Evolutionary conservation across 2,888 invertebrate genomes (phyloP).

Genomic region (Aporophyla lueneburgensis): DNA sequence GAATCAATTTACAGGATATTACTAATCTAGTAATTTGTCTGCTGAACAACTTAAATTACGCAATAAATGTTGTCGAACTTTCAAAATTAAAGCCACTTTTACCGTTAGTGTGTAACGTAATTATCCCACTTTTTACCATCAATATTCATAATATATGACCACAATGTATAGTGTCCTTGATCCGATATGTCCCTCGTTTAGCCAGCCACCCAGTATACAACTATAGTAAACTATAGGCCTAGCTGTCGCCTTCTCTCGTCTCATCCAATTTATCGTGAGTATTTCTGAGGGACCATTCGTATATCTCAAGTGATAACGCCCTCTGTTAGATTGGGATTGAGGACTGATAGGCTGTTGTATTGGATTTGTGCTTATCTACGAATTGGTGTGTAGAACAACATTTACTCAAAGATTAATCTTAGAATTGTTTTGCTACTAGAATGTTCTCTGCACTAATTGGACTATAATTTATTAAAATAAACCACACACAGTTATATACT

Average conservation of each 20-base stretch:
- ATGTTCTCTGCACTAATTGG: neutral
- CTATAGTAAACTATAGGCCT: slow-evolving; percentile 29
- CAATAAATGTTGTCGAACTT: too few relatives aligned
- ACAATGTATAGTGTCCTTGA: neutral
- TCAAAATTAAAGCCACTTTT: too few relatives aligned
- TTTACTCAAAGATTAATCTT: slow-evolving; percentile 4
- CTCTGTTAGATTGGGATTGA: slow-evolving; percentile 59
- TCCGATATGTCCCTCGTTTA: slow-evolving; percentile 1
- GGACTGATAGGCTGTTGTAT: slow-evolving; percentile 47
- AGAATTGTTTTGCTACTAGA: neutral
- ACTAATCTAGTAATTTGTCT: too few relatives aligned
- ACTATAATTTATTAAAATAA: neutral
- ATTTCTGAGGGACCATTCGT: slow-evolving; percentile 63
- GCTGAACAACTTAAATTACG: too few relatives aligned
- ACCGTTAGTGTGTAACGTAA: too few relatives aligned
- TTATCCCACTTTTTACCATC: too few relatives aligned
- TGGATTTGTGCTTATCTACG: slow-evolving; percentile 41
- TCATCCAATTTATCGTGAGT: slow-evolving; percentile 61
- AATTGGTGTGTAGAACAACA: slow-evolving; percentile 9
- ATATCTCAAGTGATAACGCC: slow-evolving; percentile 62
- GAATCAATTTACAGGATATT: too few relatives aligned
- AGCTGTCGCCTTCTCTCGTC: slow-evolving; percentile 49
- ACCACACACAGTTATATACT: neutral
- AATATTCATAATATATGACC: neutral
- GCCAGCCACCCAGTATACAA: slow-evolving; percentile 4